These are phyloP conservation scores for Aleiodes leptofemur DNA, from an alignment of 2,888 invertebrate species.

Conservation along the genomic window DNA sequence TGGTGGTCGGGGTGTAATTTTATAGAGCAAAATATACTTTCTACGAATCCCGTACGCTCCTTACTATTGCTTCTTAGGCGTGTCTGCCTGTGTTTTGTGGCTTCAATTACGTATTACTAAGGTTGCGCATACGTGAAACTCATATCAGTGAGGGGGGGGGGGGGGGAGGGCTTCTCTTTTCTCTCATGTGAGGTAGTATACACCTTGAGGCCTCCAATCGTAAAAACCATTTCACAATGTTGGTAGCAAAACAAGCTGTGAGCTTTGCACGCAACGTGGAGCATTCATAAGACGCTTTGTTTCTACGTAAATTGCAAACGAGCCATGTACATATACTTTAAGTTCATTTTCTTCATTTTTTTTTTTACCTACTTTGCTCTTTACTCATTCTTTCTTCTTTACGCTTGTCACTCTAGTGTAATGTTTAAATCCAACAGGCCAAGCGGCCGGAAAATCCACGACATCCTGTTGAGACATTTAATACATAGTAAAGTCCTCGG, in stretches of 20 bases:
- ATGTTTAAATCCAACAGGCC: slow-evolving; percentile 47
- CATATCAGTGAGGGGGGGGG: no score
- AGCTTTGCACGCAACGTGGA: slow-evolving; percentile 24
- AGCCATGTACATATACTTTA: slow-evolving; percentile 11
- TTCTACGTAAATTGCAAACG: slow-evolving; percentile 18
- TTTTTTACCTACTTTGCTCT: not conserved
- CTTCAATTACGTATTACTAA: slow-evolving; percentile 60
- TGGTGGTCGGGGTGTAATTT: slow-evolving; percentile 62
- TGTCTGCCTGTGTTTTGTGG: slow-evolving; percentile 56
- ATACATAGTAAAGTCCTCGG: slow-evolving; percentile 20
- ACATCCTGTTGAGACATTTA: slow-evolving; percentile 49
- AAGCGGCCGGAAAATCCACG: slow-evolving; percentile 51
- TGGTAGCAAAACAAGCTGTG: slow-evolving; percentile 1
- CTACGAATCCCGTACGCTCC: slow-evolving; percentile 65
- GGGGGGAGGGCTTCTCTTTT: no score
- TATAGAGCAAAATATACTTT: slow-evolving; percentile 65
- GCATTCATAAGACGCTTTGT: slow-evolving; percentile 14
- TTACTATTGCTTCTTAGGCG: slow-evolving; percentile 55
- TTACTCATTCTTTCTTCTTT: not conserved
- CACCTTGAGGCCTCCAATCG: slow-evolving; percentile 18
- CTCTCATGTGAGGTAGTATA: not conserved
- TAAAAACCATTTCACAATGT: slow-evolving; percentile 30
- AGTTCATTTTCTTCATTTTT: slow-evolving; percentile 10
- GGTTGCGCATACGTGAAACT: not conserved
- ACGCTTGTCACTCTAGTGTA: slow-evolving; percentile 43